Conservation (phyloP, 2,888 invertebrate genomes). For the Macrophya alboannulata region DNA sequence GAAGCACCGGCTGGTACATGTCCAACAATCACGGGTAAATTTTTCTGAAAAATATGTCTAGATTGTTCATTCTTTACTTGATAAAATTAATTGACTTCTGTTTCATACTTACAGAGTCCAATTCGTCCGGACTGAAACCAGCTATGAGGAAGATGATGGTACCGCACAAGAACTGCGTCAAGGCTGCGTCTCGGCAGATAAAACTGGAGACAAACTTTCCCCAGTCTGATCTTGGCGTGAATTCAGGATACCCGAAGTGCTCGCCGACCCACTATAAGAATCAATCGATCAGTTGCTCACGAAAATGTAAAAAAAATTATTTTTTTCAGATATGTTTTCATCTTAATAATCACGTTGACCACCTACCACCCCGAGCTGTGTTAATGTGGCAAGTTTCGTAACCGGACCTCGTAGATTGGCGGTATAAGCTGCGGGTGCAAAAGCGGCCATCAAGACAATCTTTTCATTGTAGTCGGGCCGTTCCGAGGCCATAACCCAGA, state of each 20-base stretch:
- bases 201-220: slow-evolving; percentile 74
- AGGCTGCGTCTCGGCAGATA: slow-evolving; percentile 71
- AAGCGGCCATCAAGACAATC: slow-evolving; percentile 73
- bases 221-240: slow-evolving; percentile 74
- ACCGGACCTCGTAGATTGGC: slow-evolving; percentile 75
- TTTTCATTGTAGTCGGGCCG: slow-evolving; percentile 75
- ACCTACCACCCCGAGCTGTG: slow-evolving; percentile 77
- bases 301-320: background rate
- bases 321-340: background rate
- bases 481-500: slow-evolving; percentile 77
- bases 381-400: slow-evolving; percentile 74
- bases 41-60: slow-evolving; percentile 64
- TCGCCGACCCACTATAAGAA: slow-evolving; percentile 76
- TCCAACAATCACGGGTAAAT: slow-evolving; percentile 73
- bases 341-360: background rate
- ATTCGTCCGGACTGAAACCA: slow-evolving; percentile 70
- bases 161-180: slow-evolving; percentile 73
- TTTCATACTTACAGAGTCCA: slow-evolving; percentile 64
- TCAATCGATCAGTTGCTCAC: background rate
- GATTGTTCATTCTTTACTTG: background rate
- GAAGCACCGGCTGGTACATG: slow-evolving; percentile 77
- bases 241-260: slow-evolving; percentile 76
- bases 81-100: background rate
- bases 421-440: slow-evolving; percentile 77
- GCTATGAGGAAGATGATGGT: slow-evolving; percentile 71